Evolutionary conservation across 2,797 vertebrate genomes (phyloP).

Genomic region (Poecilia wingei): DNA sequence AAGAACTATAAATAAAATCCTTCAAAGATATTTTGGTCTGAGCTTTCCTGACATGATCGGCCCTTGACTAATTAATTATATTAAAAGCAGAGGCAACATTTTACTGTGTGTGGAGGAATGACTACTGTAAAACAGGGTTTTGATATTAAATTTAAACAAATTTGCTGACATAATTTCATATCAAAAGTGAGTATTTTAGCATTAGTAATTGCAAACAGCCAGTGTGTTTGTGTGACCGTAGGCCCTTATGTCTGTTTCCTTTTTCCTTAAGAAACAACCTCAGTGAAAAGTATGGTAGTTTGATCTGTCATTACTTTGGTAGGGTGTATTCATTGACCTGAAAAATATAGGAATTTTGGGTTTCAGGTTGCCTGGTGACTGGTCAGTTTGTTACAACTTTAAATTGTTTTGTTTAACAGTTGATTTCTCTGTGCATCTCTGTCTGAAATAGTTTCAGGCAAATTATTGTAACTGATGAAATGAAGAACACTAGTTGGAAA

Average conservation of each 20-base stretch:
- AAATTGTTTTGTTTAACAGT: not conserved
- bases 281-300: not conserved
- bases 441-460: not conserved
- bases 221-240: not conserved
- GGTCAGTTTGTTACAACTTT: not conserved
- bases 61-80: too few species aligned
- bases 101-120: not conserved
- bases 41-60: not conserved
- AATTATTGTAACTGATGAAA: not conserved
- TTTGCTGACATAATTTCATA: not conserved
- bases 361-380: not conserved
- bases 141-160: not conserved
- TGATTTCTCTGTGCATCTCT: not conserved
- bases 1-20: not conserved
- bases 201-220: not conserved
- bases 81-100: not conserved
- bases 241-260: not conserved
- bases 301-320: not conserved
- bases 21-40: not conserved
- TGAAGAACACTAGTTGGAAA: not conserved
- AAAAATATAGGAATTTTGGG: not conserved
- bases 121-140: not conserved
- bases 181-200: not conserved
- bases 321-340: not conserved
- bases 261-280: not conserved